Evolutionary conservation across 2,113 vertebrate species (phyloP), one percentile per base, ranked within the genome.

Genomic region (Limanda limanda): DNA sequence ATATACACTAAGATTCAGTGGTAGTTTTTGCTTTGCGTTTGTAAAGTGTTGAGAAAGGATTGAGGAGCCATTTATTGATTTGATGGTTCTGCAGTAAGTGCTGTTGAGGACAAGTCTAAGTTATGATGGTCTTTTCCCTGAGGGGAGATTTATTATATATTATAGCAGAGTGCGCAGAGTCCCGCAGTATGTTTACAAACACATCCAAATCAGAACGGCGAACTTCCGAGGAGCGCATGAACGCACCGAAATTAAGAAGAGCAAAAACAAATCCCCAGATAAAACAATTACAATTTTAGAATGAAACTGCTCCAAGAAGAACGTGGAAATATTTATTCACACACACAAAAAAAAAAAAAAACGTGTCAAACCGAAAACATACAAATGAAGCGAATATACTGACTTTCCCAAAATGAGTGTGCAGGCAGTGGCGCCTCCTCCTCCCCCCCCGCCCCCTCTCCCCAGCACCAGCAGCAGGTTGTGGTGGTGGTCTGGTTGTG

Each of bases 351-450:
- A 5, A 9, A 3, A 17, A 45, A 52, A 24, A 54, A 0, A 1
- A 60, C 37, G 13, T 9, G 5, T 45, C 9, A 71, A 84, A 87
- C 8, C 80, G 2, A 84, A 55, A 14, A 23, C 45, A 80, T 37
- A 57, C 62, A 31, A 18, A 40, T 3, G 23, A 67, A 63, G 31
- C 9, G 58, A 5, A n/a, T 54, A 70, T 18, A 87, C 86, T 89
- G 81, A 25, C 71, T 85, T 60, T 88, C 85, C 88, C 71, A 35
- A 47, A 35, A 69, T 58, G 2, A 59, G 62, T 71, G 78, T 84
- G 65, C 66, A 24, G 17, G 48, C 18, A 0, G 20, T 51, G 4
- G 23, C 24, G 2, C 73, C 74, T 54, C 79, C 77, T 64, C 64
- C 18, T 13, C 2, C 18, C 15, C 20, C 47, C 1, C 8, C 47